A percentile compares a stretch with the other conserved stretches of the same genome.
Conservation (phyloP, 2,888 invertebrate species). For the Morpho helenor region DNA sequence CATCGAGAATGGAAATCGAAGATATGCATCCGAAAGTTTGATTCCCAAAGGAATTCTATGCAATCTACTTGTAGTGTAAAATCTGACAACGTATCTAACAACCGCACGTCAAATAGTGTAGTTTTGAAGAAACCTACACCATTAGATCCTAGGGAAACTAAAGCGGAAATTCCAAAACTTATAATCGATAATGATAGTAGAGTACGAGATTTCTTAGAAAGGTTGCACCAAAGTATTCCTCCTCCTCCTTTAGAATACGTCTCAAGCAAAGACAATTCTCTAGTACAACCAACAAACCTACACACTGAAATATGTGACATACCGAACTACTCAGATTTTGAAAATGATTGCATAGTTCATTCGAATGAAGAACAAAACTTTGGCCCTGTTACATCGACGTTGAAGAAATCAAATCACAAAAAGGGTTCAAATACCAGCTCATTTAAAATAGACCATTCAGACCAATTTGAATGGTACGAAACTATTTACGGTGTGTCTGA, state of each 20-base stretch:
- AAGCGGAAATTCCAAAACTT: conserved; percentile 14
- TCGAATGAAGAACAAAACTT: conserved; percentile 31
- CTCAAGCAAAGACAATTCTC: conserved; percentile 28
- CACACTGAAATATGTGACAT: conserved; percentile 44
- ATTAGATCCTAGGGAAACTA: conserved; percentile 29
- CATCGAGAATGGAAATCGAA: conserved; percentile 62
- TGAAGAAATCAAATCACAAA: conserved; percentile 46
- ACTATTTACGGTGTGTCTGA: conserved; percentile 62
- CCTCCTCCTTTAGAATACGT: conserved; percentile 54
- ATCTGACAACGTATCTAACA: conserved; percentile 29
- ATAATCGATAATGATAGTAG: conserved; percentile 40
- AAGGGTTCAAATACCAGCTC: conserved; percentile 47
- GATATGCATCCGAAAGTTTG: conserved; percentile 47
- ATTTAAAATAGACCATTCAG: conserved; percentile 37
- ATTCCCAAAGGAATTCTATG: conserved; percentile 43
- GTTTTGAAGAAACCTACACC: conserved; percentile 40
- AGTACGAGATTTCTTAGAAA: conserved; percentile 51
- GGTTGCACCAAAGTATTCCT: conserved; percentile 53
- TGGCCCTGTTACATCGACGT: conserved; percentile 50
- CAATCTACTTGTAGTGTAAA: conserved; percentile 37
- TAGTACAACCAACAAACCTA: conserved; percentile 27
- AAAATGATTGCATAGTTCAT: conserved; percentile 43
- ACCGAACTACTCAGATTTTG: conserved; percentile 58
- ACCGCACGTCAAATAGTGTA: conserved; percentile 37
- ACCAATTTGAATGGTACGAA: conserved; percentile 54